Conservation (phyloP, 1,140 invertebrate species). For the Euwallacea fornicatus region DNA sequence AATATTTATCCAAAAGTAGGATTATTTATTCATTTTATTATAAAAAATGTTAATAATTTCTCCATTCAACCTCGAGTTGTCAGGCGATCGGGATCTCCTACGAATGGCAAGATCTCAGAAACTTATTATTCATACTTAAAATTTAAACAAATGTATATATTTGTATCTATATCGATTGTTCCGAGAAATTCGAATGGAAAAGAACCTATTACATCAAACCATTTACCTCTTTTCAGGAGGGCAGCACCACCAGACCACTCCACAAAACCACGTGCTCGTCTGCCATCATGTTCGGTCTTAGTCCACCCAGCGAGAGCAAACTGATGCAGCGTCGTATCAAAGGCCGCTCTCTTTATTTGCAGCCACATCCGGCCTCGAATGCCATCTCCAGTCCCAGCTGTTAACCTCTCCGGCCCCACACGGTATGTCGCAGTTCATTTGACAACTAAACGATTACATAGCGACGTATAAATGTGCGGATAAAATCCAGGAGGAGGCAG, state of each 20-base stretch:
- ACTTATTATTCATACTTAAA: neutral
- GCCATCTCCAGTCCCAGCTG: constrained; percentile 53
- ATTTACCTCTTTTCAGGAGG: constrained; percentile 9
- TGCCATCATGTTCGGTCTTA: constrained; percentile 69
- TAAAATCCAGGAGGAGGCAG: neutral
- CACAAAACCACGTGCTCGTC: constrained; percentile 39
- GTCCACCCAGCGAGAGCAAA: constrained; percentile 80
- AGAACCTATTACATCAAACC: too few relatives aligned
- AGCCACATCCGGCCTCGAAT: constrained; percentile 42
- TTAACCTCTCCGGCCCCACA: constrained; percentile 32
- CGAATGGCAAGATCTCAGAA: too few relatives aligned
- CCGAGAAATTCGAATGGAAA: too few relatives aligned
- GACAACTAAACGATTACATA: neutral
- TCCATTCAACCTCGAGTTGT: too few relatives aligned
- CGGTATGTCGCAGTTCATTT: constrained; percentile 2
- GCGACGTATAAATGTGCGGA: too few relatives aligned
- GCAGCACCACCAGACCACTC: constrained; percentile 15
- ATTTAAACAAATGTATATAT: too few relatives aligned
- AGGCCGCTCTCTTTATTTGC: constrained; percentile 50
- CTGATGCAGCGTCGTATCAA: constrained; percentile 77
- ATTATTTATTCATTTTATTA: neutral
- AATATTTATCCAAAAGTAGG: constrained; percentile 54
- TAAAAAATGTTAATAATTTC: too few relatives aligned
- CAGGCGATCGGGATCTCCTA: too few relatives aligned
- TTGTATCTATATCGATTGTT: too few relatives aligned